Evolutionary conservation across 2,113 vertebrate species (phyloP).

Genomic region (Menidia beryllina): DNA sequence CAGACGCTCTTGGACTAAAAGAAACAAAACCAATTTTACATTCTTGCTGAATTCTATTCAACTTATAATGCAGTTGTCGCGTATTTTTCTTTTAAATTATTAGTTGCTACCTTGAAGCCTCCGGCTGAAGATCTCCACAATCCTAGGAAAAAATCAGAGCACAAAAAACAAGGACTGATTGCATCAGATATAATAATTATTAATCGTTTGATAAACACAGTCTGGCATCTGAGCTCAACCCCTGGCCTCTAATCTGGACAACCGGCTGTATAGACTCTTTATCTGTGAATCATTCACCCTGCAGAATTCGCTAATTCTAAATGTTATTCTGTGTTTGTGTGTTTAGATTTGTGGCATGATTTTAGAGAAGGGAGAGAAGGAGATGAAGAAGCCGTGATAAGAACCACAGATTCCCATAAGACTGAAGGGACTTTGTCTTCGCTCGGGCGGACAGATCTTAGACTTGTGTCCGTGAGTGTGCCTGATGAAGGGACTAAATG

Average conservation of each 20-base stretch:
- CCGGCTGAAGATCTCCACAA: conserved; percentile 87
- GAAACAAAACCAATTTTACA: neutral
- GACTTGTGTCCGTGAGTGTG: conserved; percentile 60
- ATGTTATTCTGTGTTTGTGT: conserved; percentile 15
- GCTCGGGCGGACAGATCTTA: conserved; percentile 57
- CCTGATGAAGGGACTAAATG: conserved; percentile 66
- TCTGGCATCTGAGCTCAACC: conserved; percentile 25
- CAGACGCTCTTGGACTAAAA: conserved; percentile 85
- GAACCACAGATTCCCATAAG: conserved; percentile 70
- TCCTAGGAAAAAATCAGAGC: conserved; percentile 71
- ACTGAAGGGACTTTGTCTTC: conserved; percentile 73
- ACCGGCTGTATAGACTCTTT: conserved; percentile 13
- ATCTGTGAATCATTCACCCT: conserved; percentile 64
- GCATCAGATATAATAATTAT: conserved; percentile 47
- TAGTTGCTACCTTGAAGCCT: conserved; percentile 83
- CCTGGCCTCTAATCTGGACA: neutral
- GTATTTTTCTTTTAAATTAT: neutral
- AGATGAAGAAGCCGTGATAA: conserved; percentile 63
- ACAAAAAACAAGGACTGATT: conserved; percentile 26
- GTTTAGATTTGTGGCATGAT: conserved; percentile 38
- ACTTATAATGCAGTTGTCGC: too few species aligned
- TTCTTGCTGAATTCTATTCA: neutral
- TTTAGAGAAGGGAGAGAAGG: conserved; percentile 36
- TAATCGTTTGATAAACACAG: conserved; percentile 59
- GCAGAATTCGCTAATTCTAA: conserved; percentile 12